A percentile compares a stretch with the other conserved stretches of the same genome.
phyloP scores from a whole-genome alignment of 2,888 invertebrate genomes.

The Macrophya alboannulata region DNA sequence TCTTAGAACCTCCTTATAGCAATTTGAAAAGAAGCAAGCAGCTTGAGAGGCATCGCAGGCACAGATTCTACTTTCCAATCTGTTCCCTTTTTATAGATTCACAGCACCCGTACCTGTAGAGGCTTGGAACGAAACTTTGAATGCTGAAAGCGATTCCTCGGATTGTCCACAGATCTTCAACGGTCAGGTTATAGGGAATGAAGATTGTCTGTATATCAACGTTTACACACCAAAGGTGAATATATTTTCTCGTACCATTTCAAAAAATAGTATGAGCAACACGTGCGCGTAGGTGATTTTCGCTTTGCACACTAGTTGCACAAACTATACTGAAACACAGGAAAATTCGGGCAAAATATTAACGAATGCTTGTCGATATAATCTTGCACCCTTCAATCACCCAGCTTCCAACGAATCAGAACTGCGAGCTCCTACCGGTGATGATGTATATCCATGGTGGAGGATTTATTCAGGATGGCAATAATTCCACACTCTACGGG shows the following conservation, averaged over 20 bases:
- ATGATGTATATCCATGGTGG: slow-evolving; percentile 81
- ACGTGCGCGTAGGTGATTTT: too few species aligned
- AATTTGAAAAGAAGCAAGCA: neutral
- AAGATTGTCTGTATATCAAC: slow-evolving; percentile 29
- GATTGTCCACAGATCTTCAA: neutral
- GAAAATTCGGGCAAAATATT: neutral
- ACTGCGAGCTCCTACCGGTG: slow-evolving; percentile 73
- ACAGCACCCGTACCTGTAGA: slow-evolving; percentile 6
- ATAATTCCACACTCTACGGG: slow-evolving; percentile 79
- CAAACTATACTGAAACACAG: neutral
- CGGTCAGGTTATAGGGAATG: neutral
- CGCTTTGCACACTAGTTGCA: too few species aligned
- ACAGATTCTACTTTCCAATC: neutral
- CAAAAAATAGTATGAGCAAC: too few species aligned
- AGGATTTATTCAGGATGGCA: slow-evolving; percentile 80
- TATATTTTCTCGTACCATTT: too few species aligned
- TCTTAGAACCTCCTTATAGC: neutral
- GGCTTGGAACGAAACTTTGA: neutral
- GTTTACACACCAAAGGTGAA: slow-evolving; percentile 33
- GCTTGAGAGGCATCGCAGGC: neutral
- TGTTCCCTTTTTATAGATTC: neutral
- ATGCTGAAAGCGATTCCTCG: slow-evolving; percentile 4
- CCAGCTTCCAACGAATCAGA: neutral
- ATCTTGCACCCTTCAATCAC: neutral
- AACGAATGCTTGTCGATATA: neutral